Percentiles rank a stretch among this genome's conserved stretches.
Conservation (phyloP, 2,888 invertebrate genomes). For the Frankliniella intonsa region DNA sequence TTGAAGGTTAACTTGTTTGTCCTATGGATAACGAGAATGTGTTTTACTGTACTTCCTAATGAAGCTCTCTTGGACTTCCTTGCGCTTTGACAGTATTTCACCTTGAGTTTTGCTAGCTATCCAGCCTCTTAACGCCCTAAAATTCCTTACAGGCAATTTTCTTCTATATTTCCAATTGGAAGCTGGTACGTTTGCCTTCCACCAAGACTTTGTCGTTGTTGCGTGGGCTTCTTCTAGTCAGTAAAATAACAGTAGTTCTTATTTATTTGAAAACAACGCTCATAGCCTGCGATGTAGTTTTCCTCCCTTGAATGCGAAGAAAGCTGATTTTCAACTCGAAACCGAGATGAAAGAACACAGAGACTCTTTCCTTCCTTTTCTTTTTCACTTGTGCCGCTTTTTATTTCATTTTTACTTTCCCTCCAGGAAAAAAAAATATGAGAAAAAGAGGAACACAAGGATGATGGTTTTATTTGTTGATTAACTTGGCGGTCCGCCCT, state of each 20-base stretch:
- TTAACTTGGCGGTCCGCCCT: neutral
- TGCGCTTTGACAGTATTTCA: too few species aligned
- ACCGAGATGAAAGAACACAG: neutral
- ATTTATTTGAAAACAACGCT: neutral
- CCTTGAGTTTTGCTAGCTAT: too few species aligned
- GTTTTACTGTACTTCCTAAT: too few species aligned
- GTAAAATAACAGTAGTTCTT: neutral
- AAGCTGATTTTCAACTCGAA: slow-evolving; percentile 2
- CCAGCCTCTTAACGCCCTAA: too few species aligned
- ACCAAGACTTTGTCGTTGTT: neutral
- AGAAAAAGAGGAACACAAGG: slow-evolving; percentile 13
- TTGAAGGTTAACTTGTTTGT: too few species aligned
- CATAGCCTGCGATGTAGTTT: neutral
- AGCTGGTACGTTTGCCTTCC: too few species aligned
- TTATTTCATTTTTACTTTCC: neutral
- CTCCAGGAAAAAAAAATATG: slow-evolving; percentile 5
- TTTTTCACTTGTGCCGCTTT: neutral
- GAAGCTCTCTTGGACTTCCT: too few species aligned
- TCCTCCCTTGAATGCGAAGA: neutral
- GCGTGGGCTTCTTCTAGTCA: neutral
- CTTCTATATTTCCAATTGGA: too few species aligned
- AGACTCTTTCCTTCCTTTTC: neutral
- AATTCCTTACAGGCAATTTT: too few species aligned
- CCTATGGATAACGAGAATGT: too few species aligned
- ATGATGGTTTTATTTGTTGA: slow-evolving; percentile 19